Evolutionary conservation across 37 sponge, comb jelly and placozoan species (phyloP).

Genomic region (Eunapius fragilis): DNA sequence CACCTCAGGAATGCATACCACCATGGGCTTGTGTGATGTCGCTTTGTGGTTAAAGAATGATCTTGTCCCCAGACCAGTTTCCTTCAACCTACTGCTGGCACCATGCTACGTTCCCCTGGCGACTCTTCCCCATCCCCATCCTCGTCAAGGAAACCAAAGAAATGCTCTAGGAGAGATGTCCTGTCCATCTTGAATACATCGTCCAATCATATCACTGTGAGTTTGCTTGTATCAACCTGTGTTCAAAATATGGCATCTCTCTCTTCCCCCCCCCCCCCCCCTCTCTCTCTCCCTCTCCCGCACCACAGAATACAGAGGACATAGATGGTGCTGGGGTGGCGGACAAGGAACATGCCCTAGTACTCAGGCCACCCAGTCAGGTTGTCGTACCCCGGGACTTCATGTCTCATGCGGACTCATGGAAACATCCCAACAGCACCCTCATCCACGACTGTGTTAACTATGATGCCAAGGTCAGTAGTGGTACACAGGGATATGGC

Average conservation of each 20-base stretch:
- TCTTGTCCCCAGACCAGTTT: neutral
- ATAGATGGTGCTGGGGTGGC: neutral
- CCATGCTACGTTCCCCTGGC: neutral
- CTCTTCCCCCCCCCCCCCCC: too few relatives aligned
- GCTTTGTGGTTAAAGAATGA: neutral
- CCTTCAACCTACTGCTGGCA: neutral
- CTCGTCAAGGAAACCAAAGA: neutral
- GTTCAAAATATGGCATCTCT: too few relatives aligned
- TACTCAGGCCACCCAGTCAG: neutral
- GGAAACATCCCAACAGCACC: too few relatives aligned
- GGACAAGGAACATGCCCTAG: neutral
- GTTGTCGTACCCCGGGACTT: neutral
- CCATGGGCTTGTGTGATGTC: too few relatives aligned
- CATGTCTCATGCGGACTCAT: neutral
- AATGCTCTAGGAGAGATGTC: neutral
- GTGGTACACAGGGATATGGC: too few relatives aligned
- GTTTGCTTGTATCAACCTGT: too few relatives aligned
- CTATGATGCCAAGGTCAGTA: neutral
- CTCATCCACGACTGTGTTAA: neutral
- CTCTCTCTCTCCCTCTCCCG: too few relatives aligned
- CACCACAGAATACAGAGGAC: neutral
- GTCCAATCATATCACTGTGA: neutral
- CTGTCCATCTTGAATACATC: neutral
- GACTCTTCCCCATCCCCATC: neutral
- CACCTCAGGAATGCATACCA: too few relatives aligned